Percentiles rank a stretch among this genome's conserved stretches.
phyloP scores from a whole-genome alignment of 2,113 vertebrate genomes.

The Sinocyclocheilus anophthalmus region DNA sequence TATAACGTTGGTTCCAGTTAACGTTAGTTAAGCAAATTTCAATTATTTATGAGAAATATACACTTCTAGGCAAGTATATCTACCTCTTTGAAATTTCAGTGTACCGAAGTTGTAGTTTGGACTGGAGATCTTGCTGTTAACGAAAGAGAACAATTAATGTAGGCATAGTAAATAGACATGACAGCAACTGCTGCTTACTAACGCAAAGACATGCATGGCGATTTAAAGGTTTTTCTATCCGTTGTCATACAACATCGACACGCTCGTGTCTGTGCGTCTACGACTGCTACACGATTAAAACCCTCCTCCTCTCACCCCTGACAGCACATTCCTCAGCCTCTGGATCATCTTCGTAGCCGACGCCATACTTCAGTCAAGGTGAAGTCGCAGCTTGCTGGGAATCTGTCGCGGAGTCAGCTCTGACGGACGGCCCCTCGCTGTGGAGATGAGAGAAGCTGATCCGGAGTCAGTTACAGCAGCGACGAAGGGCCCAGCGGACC shows the following conservation, averaged over 20 bases:
- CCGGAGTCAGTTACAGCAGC: slow-evolving; percentile 25
- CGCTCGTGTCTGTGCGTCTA: not conserved
- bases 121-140: slow-evolving; percentile 84
- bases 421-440: fast-evolving
- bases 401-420: slow-evolving; percentile 40
- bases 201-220: not conserved
- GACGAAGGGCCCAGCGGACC: not conserved
- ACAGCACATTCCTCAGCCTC: slow-evolving; percentile 79
- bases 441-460: not conserved
- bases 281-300: fast-evolving
- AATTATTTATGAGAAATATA: not conserved
- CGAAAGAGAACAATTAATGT: not conserved
- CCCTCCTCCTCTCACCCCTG: slow-evolving; percentile 78
- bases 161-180: not conserved
- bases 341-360: slow-evolving; percentile 80
- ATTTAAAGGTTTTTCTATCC: not conserved
- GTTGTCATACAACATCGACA: not conserved
- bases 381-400: slow-evolving; percentile 14
- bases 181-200: no score
- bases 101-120: slow-evolving; percentile 89
- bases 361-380: slow-evolving; percentile 83
- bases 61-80: not conserved
- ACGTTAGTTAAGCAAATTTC: not conserved
- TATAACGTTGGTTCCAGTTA: not conserved
- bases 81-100: slow-evolving; percentile 89